Percentiles rank a stretch among this genome's conserved stretches.
Evolutionary conservation across 2,113 vertebrate species (phyloP).

Genomic region (Cisticola juncidis): DNA sequence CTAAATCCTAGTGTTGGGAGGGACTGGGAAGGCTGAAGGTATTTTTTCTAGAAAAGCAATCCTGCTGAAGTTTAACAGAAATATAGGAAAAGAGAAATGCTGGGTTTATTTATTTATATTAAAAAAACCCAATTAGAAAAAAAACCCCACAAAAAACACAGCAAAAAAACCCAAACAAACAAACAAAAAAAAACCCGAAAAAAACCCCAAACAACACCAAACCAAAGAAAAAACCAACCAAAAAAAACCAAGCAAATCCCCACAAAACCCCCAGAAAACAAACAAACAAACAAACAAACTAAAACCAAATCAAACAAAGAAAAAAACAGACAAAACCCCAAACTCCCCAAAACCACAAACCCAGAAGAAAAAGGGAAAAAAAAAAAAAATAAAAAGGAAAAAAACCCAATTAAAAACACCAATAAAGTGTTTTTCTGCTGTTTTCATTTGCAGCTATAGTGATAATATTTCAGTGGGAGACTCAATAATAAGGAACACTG

Average conservation of each 20-base stretch:
- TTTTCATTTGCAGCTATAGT: background rate
- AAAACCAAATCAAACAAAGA: background rate
- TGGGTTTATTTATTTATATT: background rate
- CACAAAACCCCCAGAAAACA: background rate
- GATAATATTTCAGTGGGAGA: background rate
- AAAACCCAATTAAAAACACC: too few species aligned
- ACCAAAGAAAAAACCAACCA: too few species aligned
- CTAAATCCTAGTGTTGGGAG: background rate
- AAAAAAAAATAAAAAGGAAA: rapidly evolving
- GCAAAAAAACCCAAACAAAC: background rate
- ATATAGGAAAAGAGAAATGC: rapidly evolving
- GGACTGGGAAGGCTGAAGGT: background rate
- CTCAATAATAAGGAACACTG: background rate
- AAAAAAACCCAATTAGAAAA: background rate
- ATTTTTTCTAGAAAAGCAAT: background rate
- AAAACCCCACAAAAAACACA: background rate
- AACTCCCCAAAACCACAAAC: background rate
- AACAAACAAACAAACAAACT: background rate
- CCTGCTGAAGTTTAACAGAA: background rate
- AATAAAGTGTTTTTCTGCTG: background rate
- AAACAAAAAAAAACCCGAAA: background rate
- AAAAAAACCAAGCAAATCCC: background rate
- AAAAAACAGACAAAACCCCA: background rate
- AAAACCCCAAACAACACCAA: too few species aligned
- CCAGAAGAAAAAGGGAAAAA: background rate